Evolutionary conservation across 1,140 invertebrate species (phyloP).

Genomic region (Trichonephila clavata): DNA sequence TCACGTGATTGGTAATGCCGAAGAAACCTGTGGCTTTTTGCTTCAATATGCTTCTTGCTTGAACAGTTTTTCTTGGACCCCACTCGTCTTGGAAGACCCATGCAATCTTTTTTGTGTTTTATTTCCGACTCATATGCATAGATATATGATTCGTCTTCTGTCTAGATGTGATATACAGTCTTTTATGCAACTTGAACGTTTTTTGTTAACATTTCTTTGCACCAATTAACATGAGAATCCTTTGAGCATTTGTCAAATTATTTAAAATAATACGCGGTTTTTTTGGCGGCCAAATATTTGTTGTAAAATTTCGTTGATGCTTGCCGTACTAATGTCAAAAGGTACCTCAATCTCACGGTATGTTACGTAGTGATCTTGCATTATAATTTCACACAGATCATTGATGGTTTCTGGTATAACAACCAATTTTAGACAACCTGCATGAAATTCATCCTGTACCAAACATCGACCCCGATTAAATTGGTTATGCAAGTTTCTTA

Average conservation of each 20-base stretch:
- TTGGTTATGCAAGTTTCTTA: too few relatives aligned
- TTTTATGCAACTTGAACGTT: too few relatives aligned
- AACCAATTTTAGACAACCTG: slow-evolving; percentile 78
- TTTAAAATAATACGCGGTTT: too few relatives aligned
- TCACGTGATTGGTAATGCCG: slow-evolving; percentile 47
- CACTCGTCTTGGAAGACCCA: slow-evolving; percentile 79
- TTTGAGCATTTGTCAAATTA: too few relatives aligned
- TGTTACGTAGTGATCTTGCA: slow-evolving; percentile 78
- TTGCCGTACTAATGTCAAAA: slow-evolving; percentile 76
- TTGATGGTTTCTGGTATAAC: slow-evolving; percentile 78
- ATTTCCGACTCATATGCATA: slow-evolving; percentile 74
- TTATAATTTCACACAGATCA: slow-evolving; percentile 78
- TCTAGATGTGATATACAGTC: too few relatives aligned
- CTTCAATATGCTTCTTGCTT: slow-evolving; percentile 78
- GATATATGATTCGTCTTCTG: slow-evolving; percentile 65
- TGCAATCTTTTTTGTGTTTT: slow-evolving; percentile 77
- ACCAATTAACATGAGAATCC: too few relatives aligned
- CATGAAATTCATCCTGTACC: slow-evolving; percentile 74
- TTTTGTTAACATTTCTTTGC: too few relatives aligned
- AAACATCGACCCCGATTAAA: slow-evolving; percentile 42
- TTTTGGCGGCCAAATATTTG: slow-evolving; percentile 77
- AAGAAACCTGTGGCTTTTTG: slow-evolving; percentile 78
- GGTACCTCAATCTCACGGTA: slow-evolving; percentile 65
- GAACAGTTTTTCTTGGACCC: slow-evolving; percentile 80
- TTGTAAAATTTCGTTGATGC: slow-evolving; percentile 79